These are phyloP conservation scores for Aurelia coerulea DNA, from an alignment of 30 jellyfish, hydroid and myxozoan genomes.

Conservation along the genomic window DNA sequence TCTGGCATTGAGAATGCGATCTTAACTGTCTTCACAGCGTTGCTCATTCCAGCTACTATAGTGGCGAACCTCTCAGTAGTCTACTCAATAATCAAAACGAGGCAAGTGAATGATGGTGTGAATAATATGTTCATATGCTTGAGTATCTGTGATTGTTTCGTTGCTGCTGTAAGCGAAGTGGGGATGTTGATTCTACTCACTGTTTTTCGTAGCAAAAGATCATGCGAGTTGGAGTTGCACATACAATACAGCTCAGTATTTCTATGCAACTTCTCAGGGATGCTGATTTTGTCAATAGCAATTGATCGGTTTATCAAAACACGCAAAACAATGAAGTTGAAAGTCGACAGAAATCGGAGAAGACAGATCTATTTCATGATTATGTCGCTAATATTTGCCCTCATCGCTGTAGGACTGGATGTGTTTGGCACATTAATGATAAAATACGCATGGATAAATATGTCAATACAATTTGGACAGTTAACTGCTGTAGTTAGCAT, in stretches of 20 bases:
- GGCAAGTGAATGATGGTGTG: no score
- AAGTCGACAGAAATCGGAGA: slow-evolving; percentile 10
- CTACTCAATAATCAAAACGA: no score
- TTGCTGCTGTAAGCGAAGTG: no score
- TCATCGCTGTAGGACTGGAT: slow-evolving; percentile 4
- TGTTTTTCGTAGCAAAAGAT: slow-evolving; percentile 10
- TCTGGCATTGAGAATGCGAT: not conserved
- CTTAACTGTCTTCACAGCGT: no score
- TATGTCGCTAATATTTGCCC: slow-evolving; percentile 17
- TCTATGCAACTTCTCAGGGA: slow-evolving; percentile 57
- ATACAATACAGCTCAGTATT: slow-evolving; percentile 53
- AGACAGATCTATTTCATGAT: slow-evolving; percentile 4
- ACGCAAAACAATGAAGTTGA: slow-evolving; percentile 30
- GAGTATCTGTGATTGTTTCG: no score
- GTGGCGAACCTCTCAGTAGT: no score
- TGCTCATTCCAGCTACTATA: no score
- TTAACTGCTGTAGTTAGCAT: slow-evolving; percentile 16
- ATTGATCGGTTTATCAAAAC: slow-evolving; percentile 50
- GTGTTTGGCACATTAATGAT: slow-evolving; percentile 54
- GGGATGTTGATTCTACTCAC: not conserved
- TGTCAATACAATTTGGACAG: slow-evolving; percentile 54
- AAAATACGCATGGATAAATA: slow-evolving; percentile 47
- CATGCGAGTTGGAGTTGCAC: slow-evolving; percentile 38
- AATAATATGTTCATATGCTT: no score
- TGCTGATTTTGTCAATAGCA: slow-evolving; percentile 52